Conservation (phyloP, 2,888 invertebrate genomes). For the Timandra comae region DNA sequence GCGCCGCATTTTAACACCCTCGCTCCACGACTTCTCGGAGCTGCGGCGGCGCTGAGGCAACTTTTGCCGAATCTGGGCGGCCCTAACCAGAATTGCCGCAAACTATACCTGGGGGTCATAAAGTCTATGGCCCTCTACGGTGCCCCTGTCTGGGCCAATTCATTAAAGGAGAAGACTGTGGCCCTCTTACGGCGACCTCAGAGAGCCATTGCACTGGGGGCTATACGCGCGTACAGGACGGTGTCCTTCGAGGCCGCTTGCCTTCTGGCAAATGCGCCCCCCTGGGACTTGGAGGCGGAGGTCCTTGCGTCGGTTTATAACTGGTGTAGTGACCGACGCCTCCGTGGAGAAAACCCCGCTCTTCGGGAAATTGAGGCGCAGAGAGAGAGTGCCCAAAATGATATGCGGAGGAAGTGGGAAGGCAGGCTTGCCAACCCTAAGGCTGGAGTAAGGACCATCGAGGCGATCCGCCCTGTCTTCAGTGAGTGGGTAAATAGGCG, state of each 20-base stretch:
- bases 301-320: no score
- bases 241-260: slow-evolving; percentile 6
- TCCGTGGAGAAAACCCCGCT: no score
- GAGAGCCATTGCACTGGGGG: slow-evolving; percentile 1
- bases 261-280: slow-evolving; percentile 4
- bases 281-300: slow-evolving; percentile 8
- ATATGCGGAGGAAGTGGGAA: no score
- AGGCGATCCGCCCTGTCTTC: no score
- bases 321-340: no score
- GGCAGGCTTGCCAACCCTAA: no score
- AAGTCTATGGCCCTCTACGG: slow-evolving; percentile 2
- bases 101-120: neutral
- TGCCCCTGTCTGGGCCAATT: neutral
- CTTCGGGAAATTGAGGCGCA: no score
- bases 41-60: slow-evolving; percentile 1
- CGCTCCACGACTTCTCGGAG: neutral
- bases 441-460: no score
- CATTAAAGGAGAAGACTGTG: no score
- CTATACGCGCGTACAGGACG: slow-evolving; percentile 5
- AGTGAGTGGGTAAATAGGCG: no score
- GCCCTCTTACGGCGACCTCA: slow-evolving; percentile 1
- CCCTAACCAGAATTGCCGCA: neutral
- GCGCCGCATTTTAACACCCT: neutral
- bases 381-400: no score
- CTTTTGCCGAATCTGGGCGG: neutral